Conservation (phyloP, 2,888 invertebrate genomes). For the Laspeyria flexula region DNA sequence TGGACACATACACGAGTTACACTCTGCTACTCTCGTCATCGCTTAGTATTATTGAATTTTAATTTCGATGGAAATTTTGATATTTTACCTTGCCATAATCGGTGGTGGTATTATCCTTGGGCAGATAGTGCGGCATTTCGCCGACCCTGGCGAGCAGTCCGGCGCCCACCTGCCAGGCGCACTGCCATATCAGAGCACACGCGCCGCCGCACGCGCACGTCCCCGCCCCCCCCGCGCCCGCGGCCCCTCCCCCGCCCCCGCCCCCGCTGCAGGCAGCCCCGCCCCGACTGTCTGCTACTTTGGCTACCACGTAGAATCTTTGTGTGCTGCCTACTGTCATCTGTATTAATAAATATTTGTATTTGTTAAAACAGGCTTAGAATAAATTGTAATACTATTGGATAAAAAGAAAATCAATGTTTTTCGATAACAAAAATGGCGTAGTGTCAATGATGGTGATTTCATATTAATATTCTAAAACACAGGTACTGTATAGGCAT, state of each 20-base stretch:
- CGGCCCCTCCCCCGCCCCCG: constrained; percentile 27
- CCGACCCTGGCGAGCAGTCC: constrained; percentile 92
- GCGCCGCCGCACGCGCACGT: constrained; percentile 39
- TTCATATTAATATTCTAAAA: too few species aligned
- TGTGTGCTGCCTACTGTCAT: constrained; percentile 93
- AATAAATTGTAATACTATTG: too few species aligned
- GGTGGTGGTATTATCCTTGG: constrained; percentile 80
- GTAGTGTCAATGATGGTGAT: too few species aligned
- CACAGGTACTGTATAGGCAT: too few species aligned
- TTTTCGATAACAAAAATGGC: too few species aligned
- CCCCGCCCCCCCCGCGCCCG: constrained; percentile 13
- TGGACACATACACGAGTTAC: constrained; percentile 17
- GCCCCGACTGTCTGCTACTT: constrained; percentile 38
- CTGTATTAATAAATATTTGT: constrained; percentile 74
- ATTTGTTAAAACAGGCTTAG: too few species aligned
- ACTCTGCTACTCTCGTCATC: too few species aligned
- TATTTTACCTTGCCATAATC: constrained; percentile 90
- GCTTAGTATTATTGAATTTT: too few species aligned
- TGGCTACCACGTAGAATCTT: constrained; percentile 90
- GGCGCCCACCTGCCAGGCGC: constrained; percentile 95
- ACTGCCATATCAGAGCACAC: constrained; percentile 92
- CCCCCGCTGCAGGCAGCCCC: constrained; percentile 20
- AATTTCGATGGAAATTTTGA: too few species aligned
- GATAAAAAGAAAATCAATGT: too few species aligned
- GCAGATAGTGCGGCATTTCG: constrained; percentile 86